phyloP scores from a whole-genome alignment of 2,113 vertebrate genomes.

The Microcebus lehilahytsara region DNA sequence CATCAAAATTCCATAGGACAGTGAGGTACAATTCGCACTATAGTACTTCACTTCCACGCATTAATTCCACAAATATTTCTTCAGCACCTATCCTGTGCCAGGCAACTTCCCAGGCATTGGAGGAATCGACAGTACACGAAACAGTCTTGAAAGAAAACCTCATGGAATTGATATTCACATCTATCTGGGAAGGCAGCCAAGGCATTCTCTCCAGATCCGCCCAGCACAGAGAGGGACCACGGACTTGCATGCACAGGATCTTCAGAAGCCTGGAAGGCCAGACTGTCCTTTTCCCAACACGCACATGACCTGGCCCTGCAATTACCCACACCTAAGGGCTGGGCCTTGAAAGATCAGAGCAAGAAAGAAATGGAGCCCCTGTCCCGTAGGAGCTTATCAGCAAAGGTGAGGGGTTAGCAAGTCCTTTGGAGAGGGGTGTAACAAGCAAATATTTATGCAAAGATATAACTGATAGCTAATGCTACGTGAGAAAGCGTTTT shows the following conservation, averaged over 20 bases:
- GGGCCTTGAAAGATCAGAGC: background rate
- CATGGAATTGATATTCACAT: background rate
- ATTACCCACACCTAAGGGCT: background rate
- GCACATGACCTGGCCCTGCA: background rate
- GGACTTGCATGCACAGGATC: background rate
- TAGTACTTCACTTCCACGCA: background rate
- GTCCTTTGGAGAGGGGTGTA: background rate
- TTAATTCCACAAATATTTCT: background rate
- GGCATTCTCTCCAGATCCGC: background rate
- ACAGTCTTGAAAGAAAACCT: background rate
- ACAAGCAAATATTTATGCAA: background rate
- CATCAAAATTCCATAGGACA: background rate
- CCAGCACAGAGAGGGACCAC: background rate
- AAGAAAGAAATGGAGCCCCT: background rate
- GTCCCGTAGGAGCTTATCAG: background rate
- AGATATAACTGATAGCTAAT: background rate
- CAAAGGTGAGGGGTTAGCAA: background rate
- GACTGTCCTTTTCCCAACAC: background rate
- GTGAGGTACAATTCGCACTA: background rate
- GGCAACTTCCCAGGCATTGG: background rate
- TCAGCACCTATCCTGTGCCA: background rate
- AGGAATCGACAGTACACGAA: slow-evolving; percentile 3
- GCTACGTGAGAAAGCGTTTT: background rate
- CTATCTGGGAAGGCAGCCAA: background rate
- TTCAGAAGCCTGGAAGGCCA: background rate